Evolutionary conservation across 2,113 vertebrate species (phyloP).

Genomic region (Pseudolaguvia tuberculata): DNA sequence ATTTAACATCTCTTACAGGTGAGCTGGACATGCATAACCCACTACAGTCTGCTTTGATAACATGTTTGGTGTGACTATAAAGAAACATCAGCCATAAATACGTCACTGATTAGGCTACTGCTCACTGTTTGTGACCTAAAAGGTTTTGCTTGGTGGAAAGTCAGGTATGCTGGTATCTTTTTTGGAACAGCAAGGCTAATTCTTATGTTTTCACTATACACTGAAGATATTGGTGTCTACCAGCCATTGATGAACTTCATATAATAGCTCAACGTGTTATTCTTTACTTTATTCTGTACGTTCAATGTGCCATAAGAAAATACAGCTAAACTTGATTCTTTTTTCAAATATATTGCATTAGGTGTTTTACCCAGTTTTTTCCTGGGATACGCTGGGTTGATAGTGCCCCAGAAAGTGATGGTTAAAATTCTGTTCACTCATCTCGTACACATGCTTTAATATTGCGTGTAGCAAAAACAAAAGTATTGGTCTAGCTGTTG

Average conservation of each 20-base stretch:
- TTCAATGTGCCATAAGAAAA: no score
- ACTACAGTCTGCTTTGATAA: neutral
- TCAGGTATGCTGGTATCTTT: neutral
- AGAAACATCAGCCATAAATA: neutral
- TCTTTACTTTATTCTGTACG: neutral
- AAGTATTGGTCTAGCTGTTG: neutral
- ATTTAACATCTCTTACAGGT: conserved; percentile 95
- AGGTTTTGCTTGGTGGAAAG: neutral
- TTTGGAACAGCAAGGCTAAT: neutral
- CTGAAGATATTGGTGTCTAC: neutral
- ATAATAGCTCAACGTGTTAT: neutral
- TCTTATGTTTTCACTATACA: neutral
- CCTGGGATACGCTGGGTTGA: no score
- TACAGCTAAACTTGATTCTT: no score
- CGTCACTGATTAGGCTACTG: neutral
- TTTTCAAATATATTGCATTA: no score
- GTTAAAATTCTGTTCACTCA: neutral
- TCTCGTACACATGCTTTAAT: neutral
- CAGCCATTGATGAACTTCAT: neutral
- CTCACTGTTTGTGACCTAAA: neutral
- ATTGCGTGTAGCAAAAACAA: neutral
- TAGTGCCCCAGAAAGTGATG: no score
- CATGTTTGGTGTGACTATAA: neutral
- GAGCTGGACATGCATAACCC: conserved; percentile 7
- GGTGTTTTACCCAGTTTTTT: neutral